Base-by-base conservation (phyloP, 2,888 invertebrate species). In the Amphimallon solstitiale region DNA sequence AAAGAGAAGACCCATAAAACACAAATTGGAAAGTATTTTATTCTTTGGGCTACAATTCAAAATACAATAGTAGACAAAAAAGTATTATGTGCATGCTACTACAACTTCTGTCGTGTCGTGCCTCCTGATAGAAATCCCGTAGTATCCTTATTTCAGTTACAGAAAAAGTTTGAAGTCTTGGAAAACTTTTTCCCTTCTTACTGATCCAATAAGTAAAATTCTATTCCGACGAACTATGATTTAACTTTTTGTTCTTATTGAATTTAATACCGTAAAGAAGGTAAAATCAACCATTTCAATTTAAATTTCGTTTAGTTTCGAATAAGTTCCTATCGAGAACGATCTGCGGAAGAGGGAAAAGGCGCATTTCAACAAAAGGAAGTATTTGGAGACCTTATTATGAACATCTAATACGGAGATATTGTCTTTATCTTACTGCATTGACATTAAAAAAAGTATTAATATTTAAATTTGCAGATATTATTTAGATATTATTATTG, bases 161-260 rank as follows among this genome's bases (percentile, higher is more conserved):
- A 17, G 38, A 38, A 54, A 21, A 54, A 54, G 54, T 54, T 54
- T 2, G 35, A 19, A 52, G 10, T 52, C 12, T 38, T 9, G 12
- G 12, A 19, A 54, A 54, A 17, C 38, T 54, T 54, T 12, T 12
- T 21, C 34, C 54, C 17, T n/a, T 38, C 54, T 12, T 38, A 37
- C 51, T 3, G 19, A 54, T 40, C 38, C 54, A 54, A 54, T 54
- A 54, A 38, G 38, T 9, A 38, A 14, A 54, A 38, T 40, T 37
- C 40, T 17, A 19, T 54, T 38, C 38, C 19, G n/a, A 14, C 38
- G 38, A 54, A 54, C 54, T 54, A 54, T 54, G 38, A 38, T 54
- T 38, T 54, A 54, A 54, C 54, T 54, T 54, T 54, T 54, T 54
- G 54, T 34, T 34, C 38, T 54, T 54, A 54, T 54, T 54, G 54